Conservation (phyloP, 2,797 vertebrate species). For the Sebastes vulpes region DNA sequence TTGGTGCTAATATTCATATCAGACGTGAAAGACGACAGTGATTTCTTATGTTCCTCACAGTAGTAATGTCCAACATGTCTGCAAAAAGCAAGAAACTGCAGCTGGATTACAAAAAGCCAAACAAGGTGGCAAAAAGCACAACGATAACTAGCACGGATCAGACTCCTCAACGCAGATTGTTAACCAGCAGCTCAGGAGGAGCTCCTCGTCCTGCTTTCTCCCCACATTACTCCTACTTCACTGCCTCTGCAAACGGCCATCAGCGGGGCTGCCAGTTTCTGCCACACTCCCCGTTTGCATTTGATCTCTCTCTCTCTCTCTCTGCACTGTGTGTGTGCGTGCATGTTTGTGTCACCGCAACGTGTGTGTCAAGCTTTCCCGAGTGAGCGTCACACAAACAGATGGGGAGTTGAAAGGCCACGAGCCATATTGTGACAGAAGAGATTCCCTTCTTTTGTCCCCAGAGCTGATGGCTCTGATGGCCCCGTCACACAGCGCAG, state of each 20-base stretch:
- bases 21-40: constrained; percentile 41
- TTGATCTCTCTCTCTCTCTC: constrained; percentile 1
- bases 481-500: constrained; percentile 46
- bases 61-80: neutral
- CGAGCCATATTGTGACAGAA: constrained; percentile 86
- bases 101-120: constrained; percentile 23
- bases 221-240: constrained; percentile 61
- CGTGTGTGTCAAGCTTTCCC: constrained; percentile 49
- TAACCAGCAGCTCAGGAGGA: constrained; percentile 50
- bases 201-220: constrained; percentile 65
- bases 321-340: neutral
- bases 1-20: constrained; percentile 37
- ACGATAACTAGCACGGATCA: constrained; percentile 16
- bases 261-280: constrained; percentile 74
- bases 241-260: constrained; percentile 74
- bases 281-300: constrained; percentile 55
- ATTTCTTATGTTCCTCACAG: neutral
- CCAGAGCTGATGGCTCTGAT: constrained; percentile 61
- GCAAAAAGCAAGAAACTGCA: constrained; percentile 1
- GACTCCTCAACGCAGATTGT: constrained; percentile 20
- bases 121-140: constrained; percentile 49
- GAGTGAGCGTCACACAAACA: constrained; percentile 83
- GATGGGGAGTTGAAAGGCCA: constrained; percentile 91
- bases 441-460: constrained; percentile 86
- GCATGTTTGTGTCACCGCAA: constrained; percentile 46